Percentiles rank a stretch among this genome's conserved stretches.
These are phyloP conservation scores for Spea hammondii DNA, from an alignment of 2,797 vertebrate genomes.

Conservation along the genomic window DNA sequence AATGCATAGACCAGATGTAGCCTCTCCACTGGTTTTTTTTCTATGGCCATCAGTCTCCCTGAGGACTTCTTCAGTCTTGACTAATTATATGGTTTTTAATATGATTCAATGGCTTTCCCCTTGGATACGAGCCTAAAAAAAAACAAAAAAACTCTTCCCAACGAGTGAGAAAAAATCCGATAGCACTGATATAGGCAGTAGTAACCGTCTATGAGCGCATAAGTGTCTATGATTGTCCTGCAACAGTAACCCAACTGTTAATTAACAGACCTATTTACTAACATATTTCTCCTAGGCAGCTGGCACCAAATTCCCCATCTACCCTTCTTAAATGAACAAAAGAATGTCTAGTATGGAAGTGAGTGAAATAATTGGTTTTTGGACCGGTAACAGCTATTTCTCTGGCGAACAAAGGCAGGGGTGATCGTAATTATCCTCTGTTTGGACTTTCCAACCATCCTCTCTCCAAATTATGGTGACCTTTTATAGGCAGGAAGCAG, in stretches of 20 bases:
- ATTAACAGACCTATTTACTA: neutral
- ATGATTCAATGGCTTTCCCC: too few relatives aligned
- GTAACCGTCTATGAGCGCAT: too few relatives aligned
- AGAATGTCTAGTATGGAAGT: neutral
- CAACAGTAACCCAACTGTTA: neutral
- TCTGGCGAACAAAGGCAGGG: neutral
- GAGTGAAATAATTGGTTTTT: neutral
- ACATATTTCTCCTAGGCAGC: neutral
- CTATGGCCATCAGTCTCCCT: too few relatives aligned
- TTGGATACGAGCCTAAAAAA: too few relatives aligned
- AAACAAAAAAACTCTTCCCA: too few relatives aligned
- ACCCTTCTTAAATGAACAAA: neutral
- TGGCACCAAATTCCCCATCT: neutral
- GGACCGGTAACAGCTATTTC: neutral
- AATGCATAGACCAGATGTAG: too few relatives aligned
- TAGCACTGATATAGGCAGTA: too few relatives aligned
- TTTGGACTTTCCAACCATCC: neutral
- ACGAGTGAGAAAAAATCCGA: too few relatives aligned
- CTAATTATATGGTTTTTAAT: too few relatives aligned
- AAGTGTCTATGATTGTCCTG: neutral
- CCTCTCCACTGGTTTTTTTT: too few relatives aligned
- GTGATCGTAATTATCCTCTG: slow-evolving; percentile 9
- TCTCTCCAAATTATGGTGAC: slow-evolving; percentile 19
- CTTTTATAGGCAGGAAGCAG: slow-evolving; percentile 27
- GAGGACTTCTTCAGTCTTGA: too few relatives aligned